These are phyloP conservation scores for Scortum barcoo DNA, from an alignment of 2,113 vertebrate genomes.

Conservation along the genomic window DNA sequence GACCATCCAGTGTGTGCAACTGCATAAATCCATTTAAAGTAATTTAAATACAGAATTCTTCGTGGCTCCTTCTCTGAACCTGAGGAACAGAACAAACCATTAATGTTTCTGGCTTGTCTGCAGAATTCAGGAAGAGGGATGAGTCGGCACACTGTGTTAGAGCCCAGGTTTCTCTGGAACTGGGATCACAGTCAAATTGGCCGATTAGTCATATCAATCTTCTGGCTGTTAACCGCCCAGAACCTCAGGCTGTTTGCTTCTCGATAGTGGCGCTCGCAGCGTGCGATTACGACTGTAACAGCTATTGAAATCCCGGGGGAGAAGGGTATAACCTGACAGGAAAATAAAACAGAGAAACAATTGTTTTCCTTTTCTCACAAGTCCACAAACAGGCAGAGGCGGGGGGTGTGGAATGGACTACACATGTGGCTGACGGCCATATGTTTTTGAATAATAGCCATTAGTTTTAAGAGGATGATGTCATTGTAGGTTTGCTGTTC, in stretches of 20 bases:
- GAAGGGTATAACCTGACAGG: constrained; percentile 32
- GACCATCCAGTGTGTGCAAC: constrained; percentile 9
- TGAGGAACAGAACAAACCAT: constrained; percentile 17
- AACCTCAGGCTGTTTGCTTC: constrained; percentile 42
- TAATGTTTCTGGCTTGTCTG: constrained; percentile 44
- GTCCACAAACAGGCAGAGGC: constrained; percentile 26
- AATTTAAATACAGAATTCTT: constrained; percentile 30
- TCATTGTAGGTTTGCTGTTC: constrained; percentile 73
- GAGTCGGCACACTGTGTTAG: constrained; percentile 30
- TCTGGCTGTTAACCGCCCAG: constrained; percentile 56
- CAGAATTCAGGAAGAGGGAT: constrained; percentile 31
- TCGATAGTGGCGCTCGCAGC: constrained; percentile 13
- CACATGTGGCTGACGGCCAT: constrained; percentile 70
- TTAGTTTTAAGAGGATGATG: constrained; percentile 82
- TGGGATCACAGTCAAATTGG: constrained; percentile 64
- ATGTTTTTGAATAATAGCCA: constrained; percentile 79
- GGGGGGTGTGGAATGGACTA: constrained; percentile 27
- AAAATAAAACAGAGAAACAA: constrained; percentile 66
- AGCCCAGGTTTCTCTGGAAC: constrained; percentile 56
- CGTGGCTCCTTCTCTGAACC: constrained; percentile 46
- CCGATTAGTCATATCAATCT: constrained; percentile 68
- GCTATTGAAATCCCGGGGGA: constrained; percentile 12
- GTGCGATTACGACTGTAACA: constrained; percentile 30
- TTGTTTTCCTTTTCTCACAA: constrained; percentile 66
- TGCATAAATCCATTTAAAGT: constrained; percentile 29